Percentiles rank a stretch among this genome's conserved stretches.
phyloP scores from a whole-genome alignment of 1,140 invertebrate species.

The Choristoneura fumiferana region DNA sequence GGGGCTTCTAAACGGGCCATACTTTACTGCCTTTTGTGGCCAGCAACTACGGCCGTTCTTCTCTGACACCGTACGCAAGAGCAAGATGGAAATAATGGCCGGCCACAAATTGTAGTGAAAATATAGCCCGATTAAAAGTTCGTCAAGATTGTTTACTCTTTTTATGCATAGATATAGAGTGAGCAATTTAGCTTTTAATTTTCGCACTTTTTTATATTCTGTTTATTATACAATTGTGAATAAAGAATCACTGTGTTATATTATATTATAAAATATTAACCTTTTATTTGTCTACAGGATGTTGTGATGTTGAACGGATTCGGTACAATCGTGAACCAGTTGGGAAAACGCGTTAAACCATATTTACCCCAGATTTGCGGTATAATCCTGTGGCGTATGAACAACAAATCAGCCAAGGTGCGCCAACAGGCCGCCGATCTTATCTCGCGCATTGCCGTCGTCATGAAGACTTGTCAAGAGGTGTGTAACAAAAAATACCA shows the following conservation, averaged over 20 bases:
- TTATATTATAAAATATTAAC: background rate
- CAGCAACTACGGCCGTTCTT: no score
- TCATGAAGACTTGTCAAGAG: conserved; percentile 99
- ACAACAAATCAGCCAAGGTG: conserved; percentile 99
- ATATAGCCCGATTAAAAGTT: no score
- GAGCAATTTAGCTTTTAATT: no score
- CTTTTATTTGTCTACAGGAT: conserved; percentile 82
- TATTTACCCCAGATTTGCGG: conserved; percentile 99
- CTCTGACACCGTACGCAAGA: no score
- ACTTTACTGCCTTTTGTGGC: no score
- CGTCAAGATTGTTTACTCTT: no score
- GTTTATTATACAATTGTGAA: no score
- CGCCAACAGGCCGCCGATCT: conserved; percentile 99
- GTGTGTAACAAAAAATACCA: conserved; percentile 78
- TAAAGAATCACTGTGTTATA: no score
- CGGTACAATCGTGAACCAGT: conserved; percentile 98
- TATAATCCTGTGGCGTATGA: conserved; percentile 99
- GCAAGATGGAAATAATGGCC: no score
- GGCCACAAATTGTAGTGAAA: no score
- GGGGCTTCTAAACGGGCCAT: no score
- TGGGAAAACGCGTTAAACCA: conserved; percentile 98
- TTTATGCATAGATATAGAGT: no score
- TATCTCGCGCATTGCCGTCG: conserved; percentile 98
- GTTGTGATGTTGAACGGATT: conserved; percentile 99
- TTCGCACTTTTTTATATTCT: conserved; percentile 22